A percentile compares a stretch with the other conserved stretches of the same genome.
phyloP scores from a whole-genome alignment of 2,797 vertebrate species.

The Neostethus bicornis region DNA sequence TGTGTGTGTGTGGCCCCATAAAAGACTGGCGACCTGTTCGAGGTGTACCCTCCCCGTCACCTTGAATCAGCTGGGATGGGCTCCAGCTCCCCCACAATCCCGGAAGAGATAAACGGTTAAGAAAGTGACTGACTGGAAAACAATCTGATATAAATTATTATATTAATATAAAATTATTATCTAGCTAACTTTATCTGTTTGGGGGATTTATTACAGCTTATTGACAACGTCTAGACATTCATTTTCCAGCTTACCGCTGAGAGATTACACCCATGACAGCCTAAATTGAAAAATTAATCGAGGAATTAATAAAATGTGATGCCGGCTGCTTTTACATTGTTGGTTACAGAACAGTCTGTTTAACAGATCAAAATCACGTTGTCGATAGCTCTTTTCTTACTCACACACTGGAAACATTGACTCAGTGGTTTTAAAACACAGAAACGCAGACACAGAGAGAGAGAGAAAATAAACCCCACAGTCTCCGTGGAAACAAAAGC shows the following conservation, averaged over 20 bases:
- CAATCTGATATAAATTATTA: too few species aligned
- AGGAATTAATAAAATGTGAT: conserved; percentile 60
- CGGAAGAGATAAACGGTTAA: too few species aligned
- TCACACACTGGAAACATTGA: conserved; percentile 42
- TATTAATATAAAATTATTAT: too few species aligned
- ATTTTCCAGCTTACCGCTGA: conserved; percentile 59
- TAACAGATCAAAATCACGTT: conserved; percentile 36
- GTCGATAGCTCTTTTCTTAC: conserved; percentile 39
- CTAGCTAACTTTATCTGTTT: conserved; percentile 10
- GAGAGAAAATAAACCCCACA: too few species aligned
- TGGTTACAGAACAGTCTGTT: conserved; percentile 47
- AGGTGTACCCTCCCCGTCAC: too few species aligned
- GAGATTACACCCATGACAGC: conserved; percentile 52
- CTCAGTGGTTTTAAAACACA: conserved; percentile 41
- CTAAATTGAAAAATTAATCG: conserved; percentile 51
- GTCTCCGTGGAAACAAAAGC: conserved; percentile 39
- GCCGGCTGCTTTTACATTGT: conserved; percentile 38
- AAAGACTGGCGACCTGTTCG: too few species aligned
- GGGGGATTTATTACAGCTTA: conserved; percentile 29
- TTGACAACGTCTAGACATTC: conserved; percentile 55
- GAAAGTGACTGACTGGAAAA: too few species aligned
- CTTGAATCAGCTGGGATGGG: too few species aligned
- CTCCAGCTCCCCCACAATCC: too few species aligned
- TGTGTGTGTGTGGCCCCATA: too few species aligned
- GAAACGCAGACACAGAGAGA: too few species aligned